Evolutionary conservation across 2,888 invertebrate species (phyloP).

Genomic region (Diarsia mendica): DNA sequence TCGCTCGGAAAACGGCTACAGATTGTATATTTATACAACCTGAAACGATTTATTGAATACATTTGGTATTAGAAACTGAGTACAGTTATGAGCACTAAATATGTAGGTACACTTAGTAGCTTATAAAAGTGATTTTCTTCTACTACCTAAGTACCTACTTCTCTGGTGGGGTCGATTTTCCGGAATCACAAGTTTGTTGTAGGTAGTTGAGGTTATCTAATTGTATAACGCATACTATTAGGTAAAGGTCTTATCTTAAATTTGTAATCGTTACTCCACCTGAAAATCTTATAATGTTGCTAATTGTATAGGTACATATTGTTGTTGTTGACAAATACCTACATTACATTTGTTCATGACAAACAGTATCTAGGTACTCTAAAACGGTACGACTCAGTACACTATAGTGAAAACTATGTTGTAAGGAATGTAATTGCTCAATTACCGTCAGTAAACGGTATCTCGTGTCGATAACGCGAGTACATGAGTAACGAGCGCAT

Average conservation of each 20-base stretch:
- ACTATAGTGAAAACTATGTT: slow-evolving; percentile 68
- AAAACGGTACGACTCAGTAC: slow-evolving; percentile 14
- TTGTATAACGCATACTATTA: not conserved
- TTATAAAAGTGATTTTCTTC: not conserved
- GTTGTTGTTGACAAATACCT: not conserved
- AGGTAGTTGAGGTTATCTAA: too few species aligned
- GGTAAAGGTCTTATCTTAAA: not conserved
- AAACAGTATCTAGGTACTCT: not conserved
- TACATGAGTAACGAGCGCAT: slow-evolving; percentile 50
- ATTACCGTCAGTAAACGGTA: slow-evolving; percentile 78
- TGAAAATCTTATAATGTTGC: not conserved
- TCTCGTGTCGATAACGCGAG: slow-evolving; percentile 69
- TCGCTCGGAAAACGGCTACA: slow-evolving; percentile 4
- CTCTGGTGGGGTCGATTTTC: not conserved
- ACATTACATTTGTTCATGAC: not conserved
- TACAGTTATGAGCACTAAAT: not conserved
- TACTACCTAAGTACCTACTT: not conserved
- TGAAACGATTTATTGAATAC: slow-evolving; percentile 13
- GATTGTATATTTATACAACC: not conserved
- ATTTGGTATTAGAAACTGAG: not conserved
- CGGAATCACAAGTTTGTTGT: too few species aligned
- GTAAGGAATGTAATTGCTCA: slow-evolving; percentile 85
- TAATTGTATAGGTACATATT: not conserved
- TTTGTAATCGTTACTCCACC: not conserved
- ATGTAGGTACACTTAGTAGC: not conserved